Percentiles rank a stretch among this genome's conserved stretches.
Evolutionary conservation across 2,113 vertebrate species (phyloP).

Genomic region (Phalacrocorax carbo): DNA sequence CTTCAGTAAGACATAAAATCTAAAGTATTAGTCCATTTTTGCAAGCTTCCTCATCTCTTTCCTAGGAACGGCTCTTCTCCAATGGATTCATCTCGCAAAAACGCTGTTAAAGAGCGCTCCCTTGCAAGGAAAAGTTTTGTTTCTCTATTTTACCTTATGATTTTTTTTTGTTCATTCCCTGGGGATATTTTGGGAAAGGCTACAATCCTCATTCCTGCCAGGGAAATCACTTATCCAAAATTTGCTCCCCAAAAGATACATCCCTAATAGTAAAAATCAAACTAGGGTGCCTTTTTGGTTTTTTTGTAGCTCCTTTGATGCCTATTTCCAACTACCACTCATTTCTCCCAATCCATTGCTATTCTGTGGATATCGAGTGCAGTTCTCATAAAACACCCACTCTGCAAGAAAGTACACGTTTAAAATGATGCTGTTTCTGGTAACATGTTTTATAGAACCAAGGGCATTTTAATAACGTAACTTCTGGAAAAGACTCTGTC

Average conservation of each 20-base stretch:
- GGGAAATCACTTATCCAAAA: not conserved
- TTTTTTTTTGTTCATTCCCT: not conserved
- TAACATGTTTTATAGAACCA: not conserved
- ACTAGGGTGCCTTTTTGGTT: not conserved
- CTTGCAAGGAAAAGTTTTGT: not conserved
- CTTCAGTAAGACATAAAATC: slow-evolving; percentile 17
- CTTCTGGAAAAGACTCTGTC: not conserved
- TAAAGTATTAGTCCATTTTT: slow-evolving; percentile 3
- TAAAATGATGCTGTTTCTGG: not conserved
- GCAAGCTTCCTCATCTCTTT: not conserved
- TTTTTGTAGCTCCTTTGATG: not conserved
- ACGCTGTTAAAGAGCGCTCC: not conserved
- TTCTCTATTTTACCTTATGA: not conserved
- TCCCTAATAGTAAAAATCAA: not conserved
- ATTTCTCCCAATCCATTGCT: not conserved
- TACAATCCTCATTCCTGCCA: not conserved
- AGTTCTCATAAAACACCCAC: not conserved
- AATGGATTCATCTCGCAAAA: not conserved
- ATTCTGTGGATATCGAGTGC: not conserved
- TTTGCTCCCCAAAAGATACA: not conserved
- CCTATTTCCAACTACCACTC: not conserved
- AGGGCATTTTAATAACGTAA: not conserved
- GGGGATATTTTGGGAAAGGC: not conserved
- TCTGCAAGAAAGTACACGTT: not conserved
- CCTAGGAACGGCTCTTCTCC: slow-evolving; percentile 4